Conservation (phyloP, 2,113 vertebrate species). For the Brachionichthys hirsutus region DNA sequence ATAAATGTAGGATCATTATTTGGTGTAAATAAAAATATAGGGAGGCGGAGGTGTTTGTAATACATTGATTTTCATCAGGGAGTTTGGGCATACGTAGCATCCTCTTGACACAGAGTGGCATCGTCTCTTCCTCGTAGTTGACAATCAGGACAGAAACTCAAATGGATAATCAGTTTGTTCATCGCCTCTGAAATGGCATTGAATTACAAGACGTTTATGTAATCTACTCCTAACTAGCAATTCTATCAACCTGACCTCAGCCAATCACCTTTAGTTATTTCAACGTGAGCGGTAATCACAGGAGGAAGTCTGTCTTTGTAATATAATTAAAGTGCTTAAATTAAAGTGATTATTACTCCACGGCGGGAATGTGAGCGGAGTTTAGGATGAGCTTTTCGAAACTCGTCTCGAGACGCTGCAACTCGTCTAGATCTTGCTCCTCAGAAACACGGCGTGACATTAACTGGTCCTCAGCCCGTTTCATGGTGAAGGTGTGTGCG, state of each 20-base stretch:
- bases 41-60: no score
- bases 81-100: no score
- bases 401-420: neutral
- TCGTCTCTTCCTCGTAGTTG: slow-evolving; percentile 14
- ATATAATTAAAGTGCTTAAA: slow-evolving; percentile 19
- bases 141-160: neutral
- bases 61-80: no score
- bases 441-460: neutral
- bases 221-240: slow-evolving; percentile 12
- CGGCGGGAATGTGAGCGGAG: slow-evolving; percentile 1
- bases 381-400: slow-evolving; percentile 4
- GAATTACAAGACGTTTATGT: slow-evolving; percentile 1
- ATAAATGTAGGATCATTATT: no score
- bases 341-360: slow-evolving; percentile 4
- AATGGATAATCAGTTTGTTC: slow-evolving; percentile 21
- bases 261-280: slow-evolving; percentile 22
- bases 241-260: slow-evolving; percentile 9
- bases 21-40: no score
- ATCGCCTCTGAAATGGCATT: slow-evolving; percentile 21
- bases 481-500: no score
- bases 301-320: neutral
- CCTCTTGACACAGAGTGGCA: no score
- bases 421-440: neutral
- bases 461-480: no score
- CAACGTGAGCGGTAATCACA: slow-evolving; percentile 9